Evolutionary conservation across 2,797 vertebrate species (phyloP).

Genomic region (Hoplostethus mediterraneus): DNA sequence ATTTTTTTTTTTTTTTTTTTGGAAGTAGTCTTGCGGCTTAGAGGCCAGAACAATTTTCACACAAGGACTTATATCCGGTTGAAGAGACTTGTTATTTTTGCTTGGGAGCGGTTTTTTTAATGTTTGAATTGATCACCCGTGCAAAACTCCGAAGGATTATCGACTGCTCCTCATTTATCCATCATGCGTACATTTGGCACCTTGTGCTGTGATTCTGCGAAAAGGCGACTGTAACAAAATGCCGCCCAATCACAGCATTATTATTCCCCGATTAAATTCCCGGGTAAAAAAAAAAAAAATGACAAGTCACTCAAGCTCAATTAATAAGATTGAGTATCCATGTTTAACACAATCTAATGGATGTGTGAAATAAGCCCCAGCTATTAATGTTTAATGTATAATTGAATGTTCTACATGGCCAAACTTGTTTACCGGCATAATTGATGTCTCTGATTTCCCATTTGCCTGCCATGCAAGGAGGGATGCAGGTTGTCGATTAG

Average conservation of each 20-base stretch:
- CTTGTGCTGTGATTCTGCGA: constrained; percentile 31
- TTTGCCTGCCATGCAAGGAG: constrained; percentile 51
- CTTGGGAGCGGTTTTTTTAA: background rate
- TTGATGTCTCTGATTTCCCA: constrained; percentile 74
- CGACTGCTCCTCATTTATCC: constrained; percentile 19
- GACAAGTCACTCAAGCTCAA: constrained; percentile 71
- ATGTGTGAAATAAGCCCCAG: constrained; percentile 79
- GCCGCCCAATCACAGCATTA: constrained; percentile 50
- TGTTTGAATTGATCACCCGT: background rate
- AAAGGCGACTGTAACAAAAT: constrained; percentile 46
- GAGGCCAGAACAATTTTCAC: background rate
- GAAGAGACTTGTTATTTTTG: background rate
- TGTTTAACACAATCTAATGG: constrained; percentile 78
- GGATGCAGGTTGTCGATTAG: constrained; percentile 8
- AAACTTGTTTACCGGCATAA: constrained; percentile 81
- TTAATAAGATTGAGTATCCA: constrained; percentile 82
- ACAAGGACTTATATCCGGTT: background rate
- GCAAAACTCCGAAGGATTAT: background rate
- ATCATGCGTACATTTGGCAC: constrained; percentile 6
- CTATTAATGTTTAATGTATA: constrained; percentile 85
- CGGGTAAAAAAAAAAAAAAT: constrained; percentile 42
- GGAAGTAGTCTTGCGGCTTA: background rate
- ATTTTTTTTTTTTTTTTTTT: background rate
- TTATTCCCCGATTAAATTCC: constrained; percentile 75
- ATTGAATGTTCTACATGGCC: constrained; percentile 86